Evolutionary conservation across 2,888 invertebrate species (phyloP).

Genomic region (Petrolisthes cinctipes): DNA sequence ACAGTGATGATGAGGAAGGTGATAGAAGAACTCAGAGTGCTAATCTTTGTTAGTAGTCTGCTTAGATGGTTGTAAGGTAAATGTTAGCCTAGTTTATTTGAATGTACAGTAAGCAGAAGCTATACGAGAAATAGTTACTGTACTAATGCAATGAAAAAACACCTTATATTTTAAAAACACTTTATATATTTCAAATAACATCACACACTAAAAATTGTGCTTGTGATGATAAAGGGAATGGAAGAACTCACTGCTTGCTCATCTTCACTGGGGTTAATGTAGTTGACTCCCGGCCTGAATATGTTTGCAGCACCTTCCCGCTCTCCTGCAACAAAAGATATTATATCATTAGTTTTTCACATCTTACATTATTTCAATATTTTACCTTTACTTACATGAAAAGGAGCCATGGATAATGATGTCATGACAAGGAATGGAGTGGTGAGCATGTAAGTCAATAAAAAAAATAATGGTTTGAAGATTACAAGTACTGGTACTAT

Average conservation of each 20-base stretch:
- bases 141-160: not conserved
- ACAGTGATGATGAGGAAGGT: too few species aligned
- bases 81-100: not conserved
- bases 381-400: too few species aligned
- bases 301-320: conserved; percentile 17
- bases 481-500: too few species aligned
- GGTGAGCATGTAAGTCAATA: too few species aligned
- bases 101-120: too few species aligned
- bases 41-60: too few species aligned
- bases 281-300: conserved; percentile 37
- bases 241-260: conserved; percentile 46
- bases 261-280: conserved; percentile 50
- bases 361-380: too few species aligned
- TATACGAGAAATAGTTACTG: too few species aligned
- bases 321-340: conserved; percentile 35
- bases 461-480: too few species aligned
- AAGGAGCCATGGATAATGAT: too few species aligned
- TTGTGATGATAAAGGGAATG: not conserved
- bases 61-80: not conserved
- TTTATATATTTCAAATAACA: not conserved
- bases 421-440: too few species aligned
- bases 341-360: not conserved
- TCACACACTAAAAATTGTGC: not conserved
- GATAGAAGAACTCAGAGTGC: too few species aligned
- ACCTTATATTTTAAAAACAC: not conserved